Evolutionary conservation across 2,888 invertebrate genomes (phyloP), one percentile per base, ranked within the genome.

Genomic region (Cheilosia impressa): DNA sequence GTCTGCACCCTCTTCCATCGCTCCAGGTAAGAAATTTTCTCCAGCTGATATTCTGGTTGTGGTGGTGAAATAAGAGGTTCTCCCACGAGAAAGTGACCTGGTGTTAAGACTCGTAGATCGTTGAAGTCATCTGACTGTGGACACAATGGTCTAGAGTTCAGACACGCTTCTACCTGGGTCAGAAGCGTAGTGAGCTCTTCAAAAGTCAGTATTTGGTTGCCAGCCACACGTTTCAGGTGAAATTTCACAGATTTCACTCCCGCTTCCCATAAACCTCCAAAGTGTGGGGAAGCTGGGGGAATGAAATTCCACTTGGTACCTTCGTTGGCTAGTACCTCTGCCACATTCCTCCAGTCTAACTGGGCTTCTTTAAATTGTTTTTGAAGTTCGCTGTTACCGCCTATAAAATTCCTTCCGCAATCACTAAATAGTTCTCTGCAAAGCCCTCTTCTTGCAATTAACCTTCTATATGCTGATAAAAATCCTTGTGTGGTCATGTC

Each of bases 261-360:
- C 5, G 52, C 52, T 52, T 52, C 52, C 52, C 19, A 52, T 52
- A 52, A 19, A 22, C 52, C 53, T 27, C 53, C 53, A 55, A 55
- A 15, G 31, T 55, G 13, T 7, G 31, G 53, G 6, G 53, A 55
- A 53, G 53, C 27, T 6, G 50, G n/a, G n/a, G 17, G 19, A 47
- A 19, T 47, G 19, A 47, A 47, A 47, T 47, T 47, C 45, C n/a
- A 45, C 45, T 45, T 45, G n/a, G 15, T n/a, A 45, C 45, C 45
- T 17, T 45, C 45, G n/a, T 7, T n/a, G 45, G 45, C 27, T 45
- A 45, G 45, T n/a, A 45, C 45, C 4, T 45, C 15, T 17, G 45
- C 45, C 45, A 45, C 45, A 45, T 45, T 45, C 4, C n/a, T 45
- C 45, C 45, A 45, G n/a, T 45, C 45, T 2, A 47, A 17, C 7